Percentiles rank a stretch among this genome's conserved stretches.
phyloP scores from a whole-genome alignment of 2,888 invertebrate species.

The Electrophaes corylata region DNA sequence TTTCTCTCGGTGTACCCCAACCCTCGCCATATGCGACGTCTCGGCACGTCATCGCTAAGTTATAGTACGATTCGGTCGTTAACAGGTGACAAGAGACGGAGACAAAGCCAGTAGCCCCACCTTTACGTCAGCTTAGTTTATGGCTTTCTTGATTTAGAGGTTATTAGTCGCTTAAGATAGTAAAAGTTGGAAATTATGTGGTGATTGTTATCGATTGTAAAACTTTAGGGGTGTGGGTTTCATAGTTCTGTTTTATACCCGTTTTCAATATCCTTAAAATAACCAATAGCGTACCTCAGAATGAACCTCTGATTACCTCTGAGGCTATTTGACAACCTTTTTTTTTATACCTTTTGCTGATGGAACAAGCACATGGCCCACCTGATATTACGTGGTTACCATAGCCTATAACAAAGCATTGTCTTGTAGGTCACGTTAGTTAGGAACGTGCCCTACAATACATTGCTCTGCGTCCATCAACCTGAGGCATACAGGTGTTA shows the following conservation, averaged over 20 bases:
- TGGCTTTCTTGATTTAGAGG: constrained; percentile 19
- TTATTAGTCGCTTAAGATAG: constrained; percentile 14
- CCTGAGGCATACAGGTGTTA: too few species aligned
- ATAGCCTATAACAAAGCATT: too few species aligned
- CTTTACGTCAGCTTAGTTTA: constrained; percentile 29
- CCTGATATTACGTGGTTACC: too few species aligned
- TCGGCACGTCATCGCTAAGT: constrained; percentile 52
- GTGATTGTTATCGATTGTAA: constrained; percentile 9
- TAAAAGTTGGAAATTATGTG: constrained; percentile 5
- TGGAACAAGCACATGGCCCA: too few species aligned
- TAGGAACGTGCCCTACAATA: too few species aligned
- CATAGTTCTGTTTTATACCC: background rate
- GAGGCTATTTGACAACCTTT: too few species aligned
- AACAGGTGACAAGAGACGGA: constrained; percentile 36
- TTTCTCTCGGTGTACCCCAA: constrained; percentile 33
- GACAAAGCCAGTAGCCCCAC: constrained; percentile 25
- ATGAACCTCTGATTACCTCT: too few species aligned
- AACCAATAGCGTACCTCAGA: too few species aligned
- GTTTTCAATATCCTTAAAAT: too few species aligned
- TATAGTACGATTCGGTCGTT: constrained; percentile 40
- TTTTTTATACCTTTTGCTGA: too few species aligned
- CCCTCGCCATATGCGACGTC: constrained; percentile 50
- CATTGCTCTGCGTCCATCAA: too few species aligned
- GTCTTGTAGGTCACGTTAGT: too few species aligned
- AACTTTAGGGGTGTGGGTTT: constrained; percentile 1